phyloP scores from a whole-genome alignment of 2,113 vertebrate species.

The Isichthys henryi region DNA sequence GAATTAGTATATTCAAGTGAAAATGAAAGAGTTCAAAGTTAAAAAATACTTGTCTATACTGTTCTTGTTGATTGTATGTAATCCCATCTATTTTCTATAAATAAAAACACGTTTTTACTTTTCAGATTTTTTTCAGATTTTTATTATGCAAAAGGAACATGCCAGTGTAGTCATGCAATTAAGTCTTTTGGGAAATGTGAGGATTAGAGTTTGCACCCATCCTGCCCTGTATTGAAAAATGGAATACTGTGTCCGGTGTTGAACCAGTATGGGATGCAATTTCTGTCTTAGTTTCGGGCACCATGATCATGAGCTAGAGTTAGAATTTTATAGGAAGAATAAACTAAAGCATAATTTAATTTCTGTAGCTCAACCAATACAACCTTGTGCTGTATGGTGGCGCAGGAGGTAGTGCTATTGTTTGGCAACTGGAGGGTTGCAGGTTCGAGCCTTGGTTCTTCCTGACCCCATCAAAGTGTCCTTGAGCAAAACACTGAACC shows the following conservation, averaged over 20 bases:
- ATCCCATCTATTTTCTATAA: background rate
- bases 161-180: background rate
- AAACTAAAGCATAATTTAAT: background rate
- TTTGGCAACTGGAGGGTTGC: too few relatives aligned
- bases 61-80: background rate
- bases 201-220: background rate
- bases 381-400: background rate
- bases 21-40: background rate
- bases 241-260: background rate
- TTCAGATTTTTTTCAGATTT: background rate
- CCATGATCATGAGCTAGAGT: background rate
- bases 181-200: background rate
- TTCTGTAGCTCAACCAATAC: background rate
- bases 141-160: background rate
- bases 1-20: background rate
- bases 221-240: background rate
- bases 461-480: too few relatives aligned
- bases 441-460: too few relatives aligned
- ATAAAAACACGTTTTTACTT: background rate
- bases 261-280: background rate
- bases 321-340: background rate
- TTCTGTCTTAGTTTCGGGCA: background rate
- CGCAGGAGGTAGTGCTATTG: too few relatives aligned
- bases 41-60: background rate
- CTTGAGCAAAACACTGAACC: too few relatives aligned